Evolutionary conservation across 2,888 invertebrate genomes (phyloP).

Genomic region (Chouioia cunea): DNA sequence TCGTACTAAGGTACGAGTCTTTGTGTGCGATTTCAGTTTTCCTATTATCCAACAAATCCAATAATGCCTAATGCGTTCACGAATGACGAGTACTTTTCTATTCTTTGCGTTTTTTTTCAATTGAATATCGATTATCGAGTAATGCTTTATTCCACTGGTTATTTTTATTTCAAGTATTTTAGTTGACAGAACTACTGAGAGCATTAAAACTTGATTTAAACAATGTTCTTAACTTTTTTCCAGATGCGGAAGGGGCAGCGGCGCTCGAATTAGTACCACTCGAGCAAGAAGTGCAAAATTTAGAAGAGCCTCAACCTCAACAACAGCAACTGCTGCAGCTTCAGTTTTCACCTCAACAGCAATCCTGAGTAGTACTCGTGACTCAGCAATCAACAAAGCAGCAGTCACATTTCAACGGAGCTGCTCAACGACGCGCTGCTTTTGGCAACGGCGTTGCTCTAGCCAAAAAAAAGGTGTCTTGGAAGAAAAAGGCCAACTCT

Average conservation of each 20-base stretch:
- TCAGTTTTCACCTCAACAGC: slow-evolving; percentile 14
- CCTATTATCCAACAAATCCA: too few species aligned
- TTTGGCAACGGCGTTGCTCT: slow-evolving; percentile 15
- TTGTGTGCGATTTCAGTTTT: too few species aligned
- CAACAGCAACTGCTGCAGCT: too few species aligned
- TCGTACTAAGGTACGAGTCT: too few species aligned
- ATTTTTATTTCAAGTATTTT: too few species aligned
- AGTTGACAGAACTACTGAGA: too few species aligned
- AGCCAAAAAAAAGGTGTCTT: slow-evolving; percentile 43
- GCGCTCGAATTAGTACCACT: slow-evolving; percentile 36
- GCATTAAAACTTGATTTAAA: background rate
- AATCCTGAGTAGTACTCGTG: slow-evolving; percentile 43
- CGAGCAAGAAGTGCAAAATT: slow-evolving; percentile 39
- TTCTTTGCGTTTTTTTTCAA: too few species aligned
- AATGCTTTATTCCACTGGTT: too few species aligned
- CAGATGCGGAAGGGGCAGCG: slow-evolving; percentile 41
- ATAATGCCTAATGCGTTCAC: too few species aligned
- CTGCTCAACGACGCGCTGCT: slow-evolving; percentile 30
- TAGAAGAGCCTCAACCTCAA: slow-evolving; percentile 40
- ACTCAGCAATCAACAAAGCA: slow-evolving; percentile 32
- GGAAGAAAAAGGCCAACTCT: slow-evolving; percentile 40
- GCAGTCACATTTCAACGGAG: slow-evolving; percentile 12
- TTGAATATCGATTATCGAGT: too few species aligned
- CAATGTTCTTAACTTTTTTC: background rate
- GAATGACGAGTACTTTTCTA: too few species aligned